Base-by-base conservation (phyloP, 2,797 vertebrate genomes). In the Hypotaenidia okinawae region DNA sequence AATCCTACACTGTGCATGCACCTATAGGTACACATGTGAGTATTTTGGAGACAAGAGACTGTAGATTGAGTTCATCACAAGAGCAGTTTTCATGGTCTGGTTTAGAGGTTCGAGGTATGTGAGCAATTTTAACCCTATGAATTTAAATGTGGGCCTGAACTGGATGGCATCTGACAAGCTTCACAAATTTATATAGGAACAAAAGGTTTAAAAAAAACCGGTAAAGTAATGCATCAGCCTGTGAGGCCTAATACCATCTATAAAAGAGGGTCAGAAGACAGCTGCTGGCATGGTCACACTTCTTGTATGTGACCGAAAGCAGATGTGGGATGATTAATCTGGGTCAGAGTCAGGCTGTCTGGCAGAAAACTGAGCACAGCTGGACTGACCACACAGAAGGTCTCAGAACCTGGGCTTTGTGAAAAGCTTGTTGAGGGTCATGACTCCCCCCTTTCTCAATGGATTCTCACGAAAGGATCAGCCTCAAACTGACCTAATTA, bases 1-100 rank as follows among this genome's bases (percentile, higher is more conserved):
- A 78, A 25, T 13, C 64, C 51, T 70, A 33, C 11, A 16, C 4
- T 74, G 16, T 4, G 1, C 33, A 2, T 61, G 6, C 1, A 0
- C 32, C 3, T 30, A 11, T 68, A 24, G 19, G 17, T 55, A 32
- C n/a, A 30, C 35, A 57, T 25, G 32, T 9, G 47, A 77, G 23
- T 24, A 32, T 43, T 87, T 82, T 63, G 39, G 52, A 58, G 57
- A 35, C 25, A 16, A 55, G 32, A 35, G 6, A 28, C 27, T 77
- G 32, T 63, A 57, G 55, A 16, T 58, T 58, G 32, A 35, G 19
- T 72, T 95, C 54, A 75, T 4, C 54, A 30, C 9, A 23, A 61
- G 57, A 78, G 19, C 6, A 57, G 35, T 37, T 94, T 72, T 68
- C 8, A 17, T 75, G 22, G 17, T 32, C 33, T 58, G 19, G 4